Evolutionary conservation across 2,113 vertebrate species (phyloP).

Genomic region (Sigmodon hispidus): DNA sequence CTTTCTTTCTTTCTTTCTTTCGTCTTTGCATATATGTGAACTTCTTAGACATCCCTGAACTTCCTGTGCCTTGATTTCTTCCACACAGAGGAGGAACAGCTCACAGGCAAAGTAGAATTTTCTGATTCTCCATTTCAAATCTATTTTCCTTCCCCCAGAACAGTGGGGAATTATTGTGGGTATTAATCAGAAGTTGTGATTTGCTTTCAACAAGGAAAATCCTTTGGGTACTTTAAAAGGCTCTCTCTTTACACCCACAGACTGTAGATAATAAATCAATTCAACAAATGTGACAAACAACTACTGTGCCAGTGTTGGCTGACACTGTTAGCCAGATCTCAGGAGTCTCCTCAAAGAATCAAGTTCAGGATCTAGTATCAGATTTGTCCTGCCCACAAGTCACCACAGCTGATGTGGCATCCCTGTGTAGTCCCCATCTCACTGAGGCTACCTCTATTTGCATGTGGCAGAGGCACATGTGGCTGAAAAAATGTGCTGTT

Average conservation of each 20-base stretch:
- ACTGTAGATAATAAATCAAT: constrained; percentile 54
- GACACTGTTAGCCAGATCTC: not conserved
- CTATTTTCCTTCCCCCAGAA: constrained; percentile 1
- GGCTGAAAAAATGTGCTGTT: not conserved
- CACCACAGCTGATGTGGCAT: not conserved
- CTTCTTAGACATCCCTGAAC: not conserved
- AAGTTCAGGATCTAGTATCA: not conserved
- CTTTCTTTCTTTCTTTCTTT: not conserved
- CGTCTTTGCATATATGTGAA: not conserved
- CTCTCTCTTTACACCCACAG: constrained; percentile 10
- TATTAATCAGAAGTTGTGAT: constrained; percentile 57
- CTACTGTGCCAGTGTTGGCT: not conserved
- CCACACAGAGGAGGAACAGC: constrained; percentile 24
- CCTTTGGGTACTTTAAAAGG: not conserved
- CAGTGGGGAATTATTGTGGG: constrained; percentile 27
- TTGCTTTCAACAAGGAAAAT: constrained; percentile 59
- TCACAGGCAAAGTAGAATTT: constrained; percentile 20
- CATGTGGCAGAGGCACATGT: not conserved
- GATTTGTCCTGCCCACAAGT: not conserved
- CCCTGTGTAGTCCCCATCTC: not conserved
- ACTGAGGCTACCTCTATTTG: not conserved
- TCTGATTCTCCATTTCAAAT: constrained; percentile 39
- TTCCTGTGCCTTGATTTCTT: constrained; percentile 44
- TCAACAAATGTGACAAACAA: constrained; percentile 23
- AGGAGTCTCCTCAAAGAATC: not conserved